Evolutionary conservation across 2,888 invertebrate species (phyloP).

Genomic region (Lycia hirtaria): DNA sequence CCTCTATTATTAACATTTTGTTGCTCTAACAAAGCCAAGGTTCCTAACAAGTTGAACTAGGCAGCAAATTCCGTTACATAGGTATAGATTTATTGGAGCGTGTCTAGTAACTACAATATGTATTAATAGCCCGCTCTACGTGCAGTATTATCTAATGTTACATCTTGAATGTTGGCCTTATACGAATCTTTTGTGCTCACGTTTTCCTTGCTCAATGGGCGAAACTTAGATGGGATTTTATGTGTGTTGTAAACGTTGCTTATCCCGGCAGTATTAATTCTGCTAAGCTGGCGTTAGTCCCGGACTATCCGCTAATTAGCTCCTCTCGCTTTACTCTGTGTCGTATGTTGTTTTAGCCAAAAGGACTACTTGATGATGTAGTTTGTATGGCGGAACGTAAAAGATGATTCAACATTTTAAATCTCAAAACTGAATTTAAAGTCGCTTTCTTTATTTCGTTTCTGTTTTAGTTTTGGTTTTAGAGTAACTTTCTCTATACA

Average conservation of each 20-base stretch:
- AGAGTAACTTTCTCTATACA: background rate
- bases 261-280: slow-evolving; percentile 14
- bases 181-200: slow-evolving; percentile 9
- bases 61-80: slow-evolving; percentile 18
- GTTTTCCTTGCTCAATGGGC: slow-evolving; percentile 20
- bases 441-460: background rate
- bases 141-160: slow-evolving; percentile 20
- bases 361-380: background rate
- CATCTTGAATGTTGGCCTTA: slow-evolving; percentile 20
- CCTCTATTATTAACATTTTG: slow-evolving; percentile 6
- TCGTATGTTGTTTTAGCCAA: background rate
- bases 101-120: slow-evolving; percentile 20
- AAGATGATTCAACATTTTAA: background rate
- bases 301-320: slow-evolving; percentile 9
- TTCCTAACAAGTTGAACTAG: slow-evolving; percentile 17
- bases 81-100: slow-evolving; percentile 25
- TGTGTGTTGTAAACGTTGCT: slow-evolving; percentile 8
- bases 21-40: slow-evolving; percentile 22
- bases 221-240: slow-evolving; percentile 1
- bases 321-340: background rate
- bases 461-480: background rate
- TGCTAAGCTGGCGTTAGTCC: slow-evolving; percentile 13
- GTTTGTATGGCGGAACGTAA: background rate
- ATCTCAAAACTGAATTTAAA: background rate
- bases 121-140: slow-evolving; percentile 12